Conservation (phyloP, 37 sponge, comb jelly and placozoan genomes). For the Crambe crambe region DNA sequence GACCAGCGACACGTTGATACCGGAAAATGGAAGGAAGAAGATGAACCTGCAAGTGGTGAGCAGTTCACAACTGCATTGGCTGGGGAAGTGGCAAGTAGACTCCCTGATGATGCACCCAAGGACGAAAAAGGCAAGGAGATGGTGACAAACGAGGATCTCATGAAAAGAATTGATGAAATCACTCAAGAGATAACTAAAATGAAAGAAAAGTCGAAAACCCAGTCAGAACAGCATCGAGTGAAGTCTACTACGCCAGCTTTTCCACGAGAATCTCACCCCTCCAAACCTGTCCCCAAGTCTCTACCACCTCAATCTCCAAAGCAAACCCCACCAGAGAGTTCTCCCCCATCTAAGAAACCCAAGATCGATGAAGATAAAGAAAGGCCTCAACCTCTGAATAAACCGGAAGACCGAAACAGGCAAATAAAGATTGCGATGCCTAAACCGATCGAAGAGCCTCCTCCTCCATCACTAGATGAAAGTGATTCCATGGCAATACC, state of each 20-base stretch:
- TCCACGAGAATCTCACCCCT: neutral
- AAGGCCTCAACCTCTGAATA: neutral
- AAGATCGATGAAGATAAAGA: conserved; percentile 55
- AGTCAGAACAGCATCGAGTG: neutral
- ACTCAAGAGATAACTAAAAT: no score
- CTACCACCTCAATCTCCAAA: no score
- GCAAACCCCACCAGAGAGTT: neutral
- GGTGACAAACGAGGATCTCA: neutral
- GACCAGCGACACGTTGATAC: neutral
- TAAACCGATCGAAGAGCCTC: neutral
- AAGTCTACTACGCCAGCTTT: neutral
- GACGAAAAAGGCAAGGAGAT: neutral
- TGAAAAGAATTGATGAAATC: neutral
- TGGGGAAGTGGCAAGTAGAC: neutral
- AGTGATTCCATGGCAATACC: no score
- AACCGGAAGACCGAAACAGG: neutral
- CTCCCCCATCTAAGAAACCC: conserved; percentile 1
- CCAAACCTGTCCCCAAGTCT: no score
- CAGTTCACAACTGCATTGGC: neutral
- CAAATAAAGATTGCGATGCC: neutral
- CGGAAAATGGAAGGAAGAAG: neutral
- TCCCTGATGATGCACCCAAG: neutral
- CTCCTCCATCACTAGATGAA: neutral
- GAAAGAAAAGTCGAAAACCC: no score
- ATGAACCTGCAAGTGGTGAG: neutral